phyloP scores from a whole-genome alignment of 2,113 vertebrate genomes.

The Varanus salvator region DNA sequence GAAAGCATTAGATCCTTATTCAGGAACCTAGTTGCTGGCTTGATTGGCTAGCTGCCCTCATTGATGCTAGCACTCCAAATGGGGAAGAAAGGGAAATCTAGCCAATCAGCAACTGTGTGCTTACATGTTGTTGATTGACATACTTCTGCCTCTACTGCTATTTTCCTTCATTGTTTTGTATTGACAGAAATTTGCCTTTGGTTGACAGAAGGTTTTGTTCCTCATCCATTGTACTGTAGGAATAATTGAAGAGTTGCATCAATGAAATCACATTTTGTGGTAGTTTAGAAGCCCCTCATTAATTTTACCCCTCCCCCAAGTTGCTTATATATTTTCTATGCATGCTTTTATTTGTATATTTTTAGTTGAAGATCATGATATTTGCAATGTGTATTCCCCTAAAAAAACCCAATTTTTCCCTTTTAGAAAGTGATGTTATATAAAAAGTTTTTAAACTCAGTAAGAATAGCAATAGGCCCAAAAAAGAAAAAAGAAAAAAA shows the following conservation, averaged over 20 bases:
- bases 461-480: conserved; percentile 25
- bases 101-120: not conserved
- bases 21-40: not conserved
- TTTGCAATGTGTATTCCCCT: conserved; percentile 13
- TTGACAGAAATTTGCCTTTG: not conserved
- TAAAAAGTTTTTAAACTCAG: conserved; percentile 12
- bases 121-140: not conserved
- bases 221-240: not conserved
- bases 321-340: not conserved
- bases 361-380: not conserved
- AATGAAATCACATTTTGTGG: not conserved
- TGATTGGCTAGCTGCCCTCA: not conserved
- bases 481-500: too few species aligned
- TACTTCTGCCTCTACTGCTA: not conserved
- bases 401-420: not conserved
- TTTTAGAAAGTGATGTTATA: not conserved
- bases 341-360: not conserved
- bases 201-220: not conserved
- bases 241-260: not conserved
- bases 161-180: not conserved
- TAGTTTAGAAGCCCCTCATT: not conserved
- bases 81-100: not conserved
- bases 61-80: not conserved
- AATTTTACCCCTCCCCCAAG: not conserved
- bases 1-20: not conserved